Base-by-base conservation (phyloP, 92 coral and sea anemone genomes). In the Micromussa lordhowensis region DNA sequence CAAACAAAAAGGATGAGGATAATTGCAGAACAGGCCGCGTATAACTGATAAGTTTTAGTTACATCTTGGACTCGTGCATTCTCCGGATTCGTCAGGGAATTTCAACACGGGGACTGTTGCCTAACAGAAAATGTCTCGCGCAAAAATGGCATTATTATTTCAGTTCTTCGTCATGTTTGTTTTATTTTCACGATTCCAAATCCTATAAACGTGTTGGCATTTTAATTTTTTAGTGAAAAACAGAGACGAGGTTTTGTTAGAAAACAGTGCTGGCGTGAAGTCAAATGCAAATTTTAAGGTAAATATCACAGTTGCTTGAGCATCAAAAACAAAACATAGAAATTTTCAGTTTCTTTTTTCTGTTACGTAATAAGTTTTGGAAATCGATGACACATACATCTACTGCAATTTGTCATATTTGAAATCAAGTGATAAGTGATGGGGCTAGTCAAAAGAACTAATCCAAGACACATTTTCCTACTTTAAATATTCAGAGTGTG, bases 211-310 rank as follows among this genome's bases (percentile, higher is more conserved):
- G 69, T 63, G 69, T 63, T 63, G 7, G 30, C 19, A 16, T 11
- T 69, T 29, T 32, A 30, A 69, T 32, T 8, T 44, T 44, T 44
- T 44, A 44, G 51, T 44, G 51, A 44, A 7, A 30, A 29, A 28
- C 73, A 29, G 28, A 26, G 7, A 24, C 32, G 15, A 2, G 30
- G 2, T 17, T 0, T 68, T 29, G 16, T 30, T 66, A 26, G 11
- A 18, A 17, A 84, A 35, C 29, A 57, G 75, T 54, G 81, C 81
- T 84, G 26, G 88, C 88, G 88, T 84, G 88, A 84, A 84, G 74
- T 84, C 36, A 36, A 57, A 84, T 84, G 88, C 81, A 84, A 84
- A 84, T 84, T 73, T 73, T 73, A 26, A 28, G 13, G 81, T 38
- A 84, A 84, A 84, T 58, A 36, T 73, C 15, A 19, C 21, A 1